Evolutionary conservation across 2,113 vertebrate species (phyloP).

Genomic region (Ahaetulla prasina): DNA sequence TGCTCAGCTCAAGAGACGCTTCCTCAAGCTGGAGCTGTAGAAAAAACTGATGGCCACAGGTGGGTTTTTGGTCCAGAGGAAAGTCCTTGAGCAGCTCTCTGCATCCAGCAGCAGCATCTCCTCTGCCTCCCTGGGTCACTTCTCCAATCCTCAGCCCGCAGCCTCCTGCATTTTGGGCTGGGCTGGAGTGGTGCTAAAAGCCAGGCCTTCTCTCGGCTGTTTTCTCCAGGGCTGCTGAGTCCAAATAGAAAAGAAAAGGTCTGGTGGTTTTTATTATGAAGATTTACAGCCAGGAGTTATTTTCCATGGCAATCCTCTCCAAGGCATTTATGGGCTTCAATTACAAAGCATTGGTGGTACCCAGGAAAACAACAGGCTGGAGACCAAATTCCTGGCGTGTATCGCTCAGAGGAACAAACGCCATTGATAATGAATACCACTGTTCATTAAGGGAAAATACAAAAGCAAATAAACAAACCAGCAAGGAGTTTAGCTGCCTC

Average conservation of each 20-base stretch:
- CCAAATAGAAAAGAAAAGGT: conserved; percentile 41
- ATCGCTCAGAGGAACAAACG: conserved; percentile 29
- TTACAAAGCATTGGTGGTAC: conserved; percentile 51
- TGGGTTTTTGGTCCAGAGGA: background rate
- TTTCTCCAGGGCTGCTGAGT: background rate
- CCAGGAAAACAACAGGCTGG: conserved; percentile 52
- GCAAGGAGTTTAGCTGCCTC: conserved; percentile 11
- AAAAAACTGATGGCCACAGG: background rate
- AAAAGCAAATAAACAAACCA: conserved; percentile 28
- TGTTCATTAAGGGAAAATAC: conserved; percentile 41
- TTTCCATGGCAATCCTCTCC: conserved; percentile 53
- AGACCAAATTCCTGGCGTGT: conserved; percentile 22
- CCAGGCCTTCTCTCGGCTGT: fast-evolving
- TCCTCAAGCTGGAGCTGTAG: background rate
- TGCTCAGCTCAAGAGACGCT: background rate
- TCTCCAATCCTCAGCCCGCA: too few relatives aligned
- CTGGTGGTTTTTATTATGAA: conserved; percentile 51
- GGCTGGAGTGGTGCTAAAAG: background rate
- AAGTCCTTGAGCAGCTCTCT: background rate
- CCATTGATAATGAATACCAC: conserved; percentile 40
- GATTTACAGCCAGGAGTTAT: conserved; percentile 59
- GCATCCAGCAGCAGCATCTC: background rate
- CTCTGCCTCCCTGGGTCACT: too few relatives aligned
- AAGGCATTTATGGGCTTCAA: conserved; percentile 52
- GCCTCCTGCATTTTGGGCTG: background rate